Evolutionary conservation across 2,888 invertebrate species (phyloP).

Genomic region (Lamproptera curius): DNA sequence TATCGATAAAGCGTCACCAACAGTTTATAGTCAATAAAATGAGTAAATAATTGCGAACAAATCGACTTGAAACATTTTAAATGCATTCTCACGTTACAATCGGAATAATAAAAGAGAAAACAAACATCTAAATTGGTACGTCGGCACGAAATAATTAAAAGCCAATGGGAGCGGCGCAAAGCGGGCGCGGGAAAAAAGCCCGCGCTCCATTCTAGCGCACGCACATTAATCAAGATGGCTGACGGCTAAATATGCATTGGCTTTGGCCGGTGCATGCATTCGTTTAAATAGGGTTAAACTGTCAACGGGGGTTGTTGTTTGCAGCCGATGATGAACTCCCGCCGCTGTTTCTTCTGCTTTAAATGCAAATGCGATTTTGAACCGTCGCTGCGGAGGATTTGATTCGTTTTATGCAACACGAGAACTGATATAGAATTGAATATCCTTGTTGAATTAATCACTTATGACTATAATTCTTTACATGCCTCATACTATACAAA

Average conservation of each 20-base stretch:
- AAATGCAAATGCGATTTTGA: conserved; percentile 42
- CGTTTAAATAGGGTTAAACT: conserved; percentile 34
- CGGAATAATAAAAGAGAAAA: neutral
- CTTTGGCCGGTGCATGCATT: conserved; percentile 20
- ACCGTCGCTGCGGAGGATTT: conserved; percentile 24
- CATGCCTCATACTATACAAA: too few species aligned
- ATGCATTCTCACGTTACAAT: too few species aligned
- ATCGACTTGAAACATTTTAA: too few species aligned
- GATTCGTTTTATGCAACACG: too few species aligned
- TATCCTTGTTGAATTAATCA: too few species aligned
- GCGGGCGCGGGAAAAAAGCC: neutral
- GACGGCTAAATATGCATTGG: conserved; percentile 27
- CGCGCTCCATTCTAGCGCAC: conserved; percentile 5
- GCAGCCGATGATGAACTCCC: conserved; percentile 29
- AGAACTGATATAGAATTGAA: too few species aligned
- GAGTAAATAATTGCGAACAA: neutral
- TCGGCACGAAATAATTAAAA: neutral
- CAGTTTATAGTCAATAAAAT: neutral
- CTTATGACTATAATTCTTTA: too few species aligned
- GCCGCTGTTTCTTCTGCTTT: conserved; percentile 39
- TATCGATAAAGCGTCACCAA: neutral
- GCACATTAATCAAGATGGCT: conserved; percentile 19
- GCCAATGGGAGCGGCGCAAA: neutral
- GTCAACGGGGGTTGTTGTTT: conserved; percentile 26
- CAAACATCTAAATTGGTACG: neutral